Conservation (phyloP, 2,113 vertebrate genomes). For the Chionomys nivalis region DNA sequence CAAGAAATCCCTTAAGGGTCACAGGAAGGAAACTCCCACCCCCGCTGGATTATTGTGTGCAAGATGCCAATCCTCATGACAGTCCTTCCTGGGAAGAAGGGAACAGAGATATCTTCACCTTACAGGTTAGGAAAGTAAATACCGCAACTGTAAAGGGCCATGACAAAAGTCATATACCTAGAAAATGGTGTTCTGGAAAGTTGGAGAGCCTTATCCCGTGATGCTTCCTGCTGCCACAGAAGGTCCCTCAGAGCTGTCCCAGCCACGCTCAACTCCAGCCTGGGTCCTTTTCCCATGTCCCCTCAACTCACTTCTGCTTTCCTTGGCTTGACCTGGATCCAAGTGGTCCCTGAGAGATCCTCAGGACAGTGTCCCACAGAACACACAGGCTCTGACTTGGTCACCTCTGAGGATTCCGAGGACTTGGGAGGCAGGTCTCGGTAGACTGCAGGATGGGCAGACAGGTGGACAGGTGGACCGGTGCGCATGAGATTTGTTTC, state of each 20-base stretch:
- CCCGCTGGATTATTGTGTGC: neutral
- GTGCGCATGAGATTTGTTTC: neutral
- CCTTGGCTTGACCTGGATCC: neutral
- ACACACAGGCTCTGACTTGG: neutral
- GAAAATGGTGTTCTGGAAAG: neutral
- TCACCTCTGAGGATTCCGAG: neutral
- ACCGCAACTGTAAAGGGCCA: neutral
- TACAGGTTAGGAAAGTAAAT: conserved; percentile 10
- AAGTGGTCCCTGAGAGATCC: neutral
- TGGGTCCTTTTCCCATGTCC: neutral
- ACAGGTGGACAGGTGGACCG: too few species aligned
- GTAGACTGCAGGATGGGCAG: neutral
- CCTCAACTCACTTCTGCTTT: neutral
- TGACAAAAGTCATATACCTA: neutral
- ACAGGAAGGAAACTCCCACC: conserved; percentile 36
- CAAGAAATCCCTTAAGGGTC: neutral
- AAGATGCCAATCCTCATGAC: neutral
- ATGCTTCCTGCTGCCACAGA: neutral
- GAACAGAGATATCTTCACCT: neutral
- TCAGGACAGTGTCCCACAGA: neutral
- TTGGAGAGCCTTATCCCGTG: neutral
- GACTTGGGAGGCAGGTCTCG: neutral
- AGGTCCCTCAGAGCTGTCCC: neutral
- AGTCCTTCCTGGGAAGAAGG: neutral
- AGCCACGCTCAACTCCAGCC: neutral